Evolutionary conservation across 2,888 invertebrate species (phyloP).

Genomic region (Sarcophaga variegata): DNA sequence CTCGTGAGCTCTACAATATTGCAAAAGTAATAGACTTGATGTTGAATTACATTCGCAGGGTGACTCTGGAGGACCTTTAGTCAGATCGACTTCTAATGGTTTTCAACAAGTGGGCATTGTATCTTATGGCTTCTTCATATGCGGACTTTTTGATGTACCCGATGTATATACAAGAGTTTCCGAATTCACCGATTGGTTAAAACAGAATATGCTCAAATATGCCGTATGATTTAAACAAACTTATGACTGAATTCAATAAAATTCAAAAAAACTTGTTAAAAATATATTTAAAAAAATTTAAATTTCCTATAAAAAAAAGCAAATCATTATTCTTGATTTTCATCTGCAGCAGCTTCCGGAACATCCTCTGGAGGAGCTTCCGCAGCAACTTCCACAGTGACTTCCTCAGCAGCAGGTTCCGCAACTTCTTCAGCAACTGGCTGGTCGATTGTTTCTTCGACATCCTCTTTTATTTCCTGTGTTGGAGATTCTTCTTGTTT

Average conservation of each 20-base stretch:
- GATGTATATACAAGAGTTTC: slow-evolving; percentile 81
- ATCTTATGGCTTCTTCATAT: slow-evolving; percentile 78
- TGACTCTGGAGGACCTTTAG: slow-evolving; percentile 81
- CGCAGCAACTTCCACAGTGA: not conserved
- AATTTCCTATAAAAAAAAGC: not conserved
- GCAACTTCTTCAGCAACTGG: not conserved
- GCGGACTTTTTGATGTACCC: slow-evolving; percentile 76
- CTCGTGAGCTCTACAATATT: no score
- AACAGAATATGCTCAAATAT: slow-evolving; percentile 58
- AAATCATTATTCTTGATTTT: not conserved
- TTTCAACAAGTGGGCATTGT: slow-evolving; percentile 78
- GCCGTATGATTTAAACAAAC: slow-evolving; percentile 3
- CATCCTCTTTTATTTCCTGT: not conserved
- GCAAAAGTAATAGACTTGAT: no score
- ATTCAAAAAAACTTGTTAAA: not conserved
- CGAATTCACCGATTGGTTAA: slow-evolving; percentile 77
- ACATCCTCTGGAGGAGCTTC: not conserved
- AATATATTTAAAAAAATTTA: not conserved
- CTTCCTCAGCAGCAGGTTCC: not conserved
- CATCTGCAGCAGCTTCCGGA: not conserved
- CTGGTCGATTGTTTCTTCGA: not conserved
- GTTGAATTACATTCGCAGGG: slow-evolving; percentile 73
- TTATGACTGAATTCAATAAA: not conserved
- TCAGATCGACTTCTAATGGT: slow-evolving; percentile 71
- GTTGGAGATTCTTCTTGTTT: not conserved